Base-by-base conservation (phyloP, 2,888 invertebrate genomes). In the Drosophila pseudotalamancana region DNA sequence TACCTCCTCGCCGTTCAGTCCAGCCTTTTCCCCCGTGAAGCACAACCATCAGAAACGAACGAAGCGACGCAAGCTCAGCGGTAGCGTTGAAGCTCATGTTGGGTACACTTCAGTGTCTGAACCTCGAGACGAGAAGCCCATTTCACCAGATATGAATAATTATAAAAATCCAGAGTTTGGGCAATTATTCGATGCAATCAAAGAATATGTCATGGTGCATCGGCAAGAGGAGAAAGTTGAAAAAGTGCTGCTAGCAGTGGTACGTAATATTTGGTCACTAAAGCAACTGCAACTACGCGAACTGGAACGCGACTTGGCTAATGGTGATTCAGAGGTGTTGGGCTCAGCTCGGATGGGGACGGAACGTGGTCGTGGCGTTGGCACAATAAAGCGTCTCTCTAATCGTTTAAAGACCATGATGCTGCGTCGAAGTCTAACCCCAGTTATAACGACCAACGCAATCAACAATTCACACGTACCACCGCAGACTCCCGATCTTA, bases 1-100 rank as follows among this genome's bases (percentile, higher is more conserved):
- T 6, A 91, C 91, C 1, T 78, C 82, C 6, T 89, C 91, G 2
- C 90, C 90, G 0, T 76, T 83, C 3, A 90, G 90, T 62, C 90
- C 90, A 2, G 88, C 89, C 2, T 91, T 71, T 50, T 90, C 91
- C 0, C 91, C 91, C 0, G 62, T 91, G 0, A 89, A 87, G 31
- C 35, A 18, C 19, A 61, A 63, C 3, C 77, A 81, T 27, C 70
- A 79, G 0, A 67, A 40, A 46, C 67, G 70, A 4, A 12, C 59
- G 11, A 91, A 91, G 59, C 77, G 88, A 0, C 83, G 88, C 2
- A 91, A 90, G 56, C 54, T 90, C 0, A 88, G 80, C 19, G 66
- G 51, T 11, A 72, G 49, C 3, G 55, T 40, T 11, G 78, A 80
- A 16, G 63, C 46, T 4, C 49, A 27, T 4, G 48, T 59, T 6